Conservation (phyloP, 2,113 vertebrate genomes). For the Peucedramus taeniatus region DNA sequence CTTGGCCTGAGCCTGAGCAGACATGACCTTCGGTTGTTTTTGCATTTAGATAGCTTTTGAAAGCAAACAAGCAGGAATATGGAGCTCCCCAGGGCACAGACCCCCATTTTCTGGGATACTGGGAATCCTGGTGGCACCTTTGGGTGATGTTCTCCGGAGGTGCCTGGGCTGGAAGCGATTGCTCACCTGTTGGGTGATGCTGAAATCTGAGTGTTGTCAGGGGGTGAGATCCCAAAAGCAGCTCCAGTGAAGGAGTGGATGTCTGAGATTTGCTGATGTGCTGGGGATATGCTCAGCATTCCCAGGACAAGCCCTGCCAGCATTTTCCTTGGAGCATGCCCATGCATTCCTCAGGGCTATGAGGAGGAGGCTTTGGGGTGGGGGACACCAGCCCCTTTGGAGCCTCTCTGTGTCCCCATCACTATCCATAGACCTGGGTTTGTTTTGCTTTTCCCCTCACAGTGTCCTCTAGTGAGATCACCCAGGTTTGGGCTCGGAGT, state of each 20-base stretch:
- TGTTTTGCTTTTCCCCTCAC: background rate
- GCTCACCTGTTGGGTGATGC: background rate
- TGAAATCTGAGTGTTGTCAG: background rate
- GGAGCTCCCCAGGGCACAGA: background rate
- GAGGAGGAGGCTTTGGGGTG: background rate
- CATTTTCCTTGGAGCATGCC: rapidly evolving
- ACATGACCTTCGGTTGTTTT: background rate
- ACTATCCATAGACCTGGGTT: background rate
- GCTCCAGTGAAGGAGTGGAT: background rate
- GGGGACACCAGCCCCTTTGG: background rate
- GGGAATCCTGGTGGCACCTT: background rate
- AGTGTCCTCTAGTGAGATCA: background rate
- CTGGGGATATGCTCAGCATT: background rate
- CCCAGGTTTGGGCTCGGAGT: background rate
- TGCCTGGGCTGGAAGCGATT: background rate
- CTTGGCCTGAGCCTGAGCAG: background rate
- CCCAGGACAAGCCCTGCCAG: background rate
- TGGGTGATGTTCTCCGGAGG: background rate
- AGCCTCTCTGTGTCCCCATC: background rate
- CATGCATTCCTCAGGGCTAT: background rate
- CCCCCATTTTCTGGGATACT: background rate
- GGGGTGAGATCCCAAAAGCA: background rate
- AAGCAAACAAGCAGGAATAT: background rate
- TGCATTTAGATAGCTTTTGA: background rate
- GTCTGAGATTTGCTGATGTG: background rate